Conservation (phyloP, 2,888 invertebrate species). For the Pandemis corylana region DNA sequence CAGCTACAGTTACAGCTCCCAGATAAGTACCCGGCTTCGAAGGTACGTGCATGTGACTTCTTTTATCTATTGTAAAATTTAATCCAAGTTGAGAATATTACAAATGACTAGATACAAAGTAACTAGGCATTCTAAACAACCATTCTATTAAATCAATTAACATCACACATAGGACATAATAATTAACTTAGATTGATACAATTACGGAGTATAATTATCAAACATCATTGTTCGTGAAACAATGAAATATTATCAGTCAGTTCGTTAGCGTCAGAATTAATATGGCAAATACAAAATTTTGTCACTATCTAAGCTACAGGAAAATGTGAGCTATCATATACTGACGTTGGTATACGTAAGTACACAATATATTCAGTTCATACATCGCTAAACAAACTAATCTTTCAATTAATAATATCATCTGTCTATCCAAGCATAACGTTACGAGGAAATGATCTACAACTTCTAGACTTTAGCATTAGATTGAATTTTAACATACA, state of each 20-base stretch:
- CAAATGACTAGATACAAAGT: neutral
- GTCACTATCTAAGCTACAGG: neutral
- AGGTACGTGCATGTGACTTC: no score
- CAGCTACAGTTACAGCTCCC: no score
- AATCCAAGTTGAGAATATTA: no score
- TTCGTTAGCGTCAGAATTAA: neutral
- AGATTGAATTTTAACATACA: no score
- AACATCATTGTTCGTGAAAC: slow-evolving; percentile 22
- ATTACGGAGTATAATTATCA: slow-evolving; percentile 18
- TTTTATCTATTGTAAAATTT: no score
- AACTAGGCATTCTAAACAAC: neutral
- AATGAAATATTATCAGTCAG: slow-evolving; percentile 20
- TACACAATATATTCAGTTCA: neutral
- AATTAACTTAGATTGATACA: slow-evolving; percentile 3
- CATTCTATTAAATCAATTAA: neutral
- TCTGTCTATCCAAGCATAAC: no score
- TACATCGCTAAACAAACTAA: neutral
- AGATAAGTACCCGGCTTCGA: no score
- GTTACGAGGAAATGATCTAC: no score
- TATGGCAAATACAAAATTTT: neutral
- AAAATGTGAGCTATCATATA: neutral
- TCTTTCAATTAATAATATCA: no score
- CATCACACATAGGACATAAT: slow-evolving; percentile 10
- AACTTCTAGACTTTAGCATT: no score
- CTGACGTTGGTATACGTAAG: neutral